Evolutionary conservation across 2,888 invertebrate species (phyloP).

Genomic region (Diploptera punctata): DNA sequence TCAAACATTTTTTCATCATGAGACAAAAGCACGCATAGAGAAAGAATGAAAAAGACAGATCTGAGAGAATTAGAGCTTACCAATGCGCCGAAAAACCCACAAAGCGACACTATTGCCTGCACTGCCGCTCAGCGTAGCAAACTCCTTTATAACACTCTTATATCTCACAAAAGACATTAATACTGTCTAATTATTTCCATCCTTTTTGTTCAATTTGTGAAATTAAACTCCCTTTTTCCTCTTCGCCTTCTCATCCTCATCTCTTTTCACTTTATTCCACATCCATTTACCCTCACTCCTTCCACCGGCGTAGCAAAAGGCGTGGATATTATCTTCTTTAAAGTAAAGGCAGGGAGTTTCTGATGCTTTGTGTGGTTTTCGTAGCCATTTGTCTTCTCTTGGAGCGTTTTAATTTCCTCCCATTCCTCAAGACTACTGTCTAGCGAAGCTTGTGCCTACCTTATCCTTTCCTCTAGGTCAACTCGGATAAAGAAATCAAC

Average conservation of each 20-base stretch:
- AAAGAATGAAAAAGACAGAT: background rate
- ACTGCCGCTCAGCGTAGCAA: background rate
- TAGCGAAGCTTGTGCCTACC: no score
- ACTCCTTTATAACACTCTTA: background rate
- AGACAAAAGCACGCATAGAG: no score
- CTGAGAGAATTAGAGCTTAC: background rate
- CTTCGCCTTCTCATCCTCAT: background rate
- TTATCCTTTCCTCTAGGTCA: no score
- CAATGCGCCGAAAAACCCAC: background rate
- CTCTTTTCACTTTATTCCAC: background rate
- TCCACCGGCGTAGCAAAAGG: background rate
- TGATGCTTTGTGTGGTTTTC: slow-evolving; percentile 2
- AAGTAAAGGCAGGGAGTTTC: background rate
- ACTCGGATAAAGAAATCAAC: no score
- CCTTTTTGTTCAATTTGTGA: slow-evolving; percentile 10
- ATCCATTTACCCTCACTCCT: background rate
- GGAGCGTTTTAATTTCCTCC: background rate
- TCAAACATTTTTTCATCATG: no score
- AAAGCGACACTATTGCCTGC: background rate
- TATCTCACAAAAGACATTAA: background rate
- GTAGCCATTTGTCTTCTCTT: background rate
- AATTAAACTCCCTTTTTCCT: background rate
- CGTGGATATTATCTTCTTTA: slow-evolving; percentile 2
- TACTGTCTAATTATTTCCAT: slow-evolving; percentile 8
- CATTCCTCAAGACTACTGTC: no score